Conservation (phyloP, 2,797 vertebrate genomes). For the Gymnoscopelus braueri region DNA sequence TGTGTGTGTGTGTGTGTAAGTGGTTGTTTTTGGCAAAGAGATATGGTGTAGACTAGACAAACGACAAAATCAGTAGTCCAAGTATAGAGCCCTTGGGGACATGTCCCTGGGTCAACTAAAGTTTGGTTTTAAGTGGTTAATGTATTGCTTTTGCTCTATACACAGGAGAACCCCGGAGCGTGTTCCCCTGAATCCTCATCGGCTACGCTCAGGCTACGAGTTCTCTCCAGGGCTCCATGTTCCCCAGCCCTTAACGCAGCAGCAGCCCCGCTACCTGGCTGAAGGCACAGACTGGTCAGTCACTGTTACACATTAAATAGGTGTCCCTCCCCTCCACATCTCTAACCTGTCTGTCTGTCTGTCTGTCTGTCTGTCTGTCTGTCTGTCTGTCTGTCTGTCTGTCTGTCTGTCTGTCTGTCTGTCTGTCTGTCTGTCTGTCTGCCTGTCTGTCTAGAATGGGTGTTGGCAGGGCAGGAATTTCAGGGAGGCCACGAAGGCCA, state of each 20-base stretch:
- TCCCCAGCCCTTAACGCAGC: constrained; percentile 85
- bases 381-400: constrained; percentile 5
- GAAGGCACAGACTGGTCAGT: constrained; percentile 99
- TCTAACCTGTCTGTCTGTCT: neutral
- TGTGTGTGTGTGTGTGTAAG: too few species aligned
- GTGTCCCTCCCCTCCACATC: neutral
- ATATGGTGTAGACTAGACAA: too few species aligned
- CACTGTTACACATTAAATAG: neutral
- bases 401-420: constrained; percentile 42
- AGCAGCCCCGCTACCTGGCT: constrained; percentile 95
- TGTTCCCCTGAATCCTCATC: constrained; percentile 90
- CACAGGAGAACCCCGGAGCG: constrained; percentile 93
- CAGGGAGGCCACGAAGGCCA: too few species aligned
- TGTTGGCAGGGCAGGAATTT: too few species aligned
- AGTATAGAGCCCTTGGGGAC: too few species aligned
- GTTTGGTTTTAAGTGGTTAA: too few species aligned
- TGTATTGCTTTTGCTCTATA: constrained; percentile 12
- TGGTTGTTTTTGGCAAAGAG: too few species aligned
- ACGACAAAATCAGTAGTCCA: too few species aligned
- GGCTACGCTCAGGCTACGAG: constrained; percentile 92
- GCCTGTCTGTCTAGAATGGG: too few species aligned
- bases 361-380: neutral
- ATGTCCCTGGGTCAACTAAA: too few species aligned
- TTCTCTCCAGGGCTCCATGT: constrained; percentile 91
- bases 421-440: neutral